Evolutionary conservation across 1,140 invertebrate species (phyloP).

Genomic region (Acromyrmex charruanus): DNA sequence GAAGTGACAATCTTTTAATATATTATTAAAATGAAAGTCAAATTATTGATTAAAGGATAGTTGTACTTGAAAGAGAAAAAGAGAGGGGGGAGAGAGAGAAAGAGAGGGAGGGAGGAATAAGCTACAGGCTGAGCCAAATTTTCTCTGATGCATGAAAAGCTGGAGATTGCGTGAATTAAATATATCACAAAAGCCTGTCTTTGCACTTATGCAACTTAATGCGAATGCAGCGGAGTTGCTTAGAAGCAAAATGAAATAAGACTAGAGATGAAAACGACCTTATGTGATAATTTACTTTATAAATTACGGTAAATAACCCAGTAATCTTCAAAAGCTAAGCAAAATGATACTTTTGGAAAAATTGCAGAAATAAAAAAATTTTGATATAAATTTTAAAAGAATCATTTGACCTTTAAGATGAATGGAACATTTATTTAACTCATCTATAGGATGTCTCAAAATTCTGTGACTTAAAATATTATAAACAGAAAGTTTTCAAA

Average conservation of each 20-base stretch:
- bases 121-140: background rate
- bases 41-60: slow-evolving; percentile 4
- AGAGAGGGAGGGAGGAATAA: slow-evolving; percentile 3
- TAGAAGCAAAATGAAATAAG: slow-evolving; percentile 2
- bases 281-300: too few species aligned
- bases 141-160: slow-evolving; percentile 70
- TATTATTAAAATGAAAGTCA: background rate
- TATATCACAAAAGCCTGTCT: slow-evolving; percentile 41
- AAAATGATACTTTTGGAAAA: too few species aligned
- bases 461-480: too few species aligned
- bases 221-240: slow-evolving; percentile 29
- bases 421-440: too few species aligned
- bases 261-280: too few species aligned
- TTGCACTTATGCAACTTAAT: slow-evolving; percentile 65
- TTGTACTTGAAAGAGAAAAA: background rate
- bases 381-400: too few species aligned
- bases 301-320: too few species aligned
- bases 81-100: slow-evolving; percentile 11
- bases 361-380: too few species aligned
- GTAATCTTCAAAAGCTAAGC: too few species aligned
- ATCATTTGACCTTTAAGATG: too few species aligned
- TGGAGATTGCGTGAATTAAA: slow-evolving; percentile 58
- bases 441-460: too few species aligned
- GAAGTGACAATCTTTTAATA: slow-evolving; percentile 5
- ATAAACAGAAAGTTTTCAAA: too few species aligned